A percentile compares a stretch with the other conserved stretches of the same genome.
phyloP scores from a whole-genome alignment of 2,888 invertebrate genomes.

The Drosophila trichaetosa region DNA sequence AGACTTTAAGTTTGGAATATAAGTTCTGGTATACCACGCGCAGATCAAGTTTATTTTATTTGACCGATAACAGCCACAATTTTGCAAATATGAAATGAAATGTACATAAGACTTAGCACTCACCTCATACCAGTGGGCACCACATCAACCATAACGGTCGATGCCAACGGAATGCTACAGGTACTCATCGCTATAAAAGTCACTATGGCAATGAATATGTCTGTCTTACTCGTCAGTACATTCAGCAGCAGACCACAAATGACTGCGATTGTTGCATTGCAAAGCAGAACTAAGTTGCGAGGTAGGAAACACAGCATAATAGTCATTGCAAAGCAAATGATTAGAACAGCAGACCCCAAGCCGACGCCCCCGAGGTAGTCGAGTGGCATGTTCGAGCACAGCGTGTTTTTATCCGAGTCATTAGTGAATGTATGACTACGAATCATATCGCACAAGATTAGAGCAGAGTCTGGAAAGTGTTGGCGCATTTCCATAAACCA shows the following conservation, averaged over 20 bases:
- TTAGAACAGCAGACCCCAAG: slow-evolving; percentile 4
- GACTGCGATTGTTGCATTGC: not conserved
- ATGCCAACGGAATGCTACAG: slow-evolving; percentile 9
- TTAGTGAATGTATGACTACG: not conserved
- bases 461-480: not conserved
- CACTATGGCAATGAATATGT: slow-evolving; percentile 13
- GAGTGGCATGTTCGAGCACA: not conserved
- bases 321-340: not conserved
- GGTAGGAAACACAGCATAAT: slow-evolving; percentile 9
- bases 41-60: not conserved
- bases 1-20: not conserved
- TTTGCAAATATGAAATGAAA: not conserved
- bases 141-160: slow-evolving; percentile 32
- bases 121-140: slow-evolving; percentile 61
- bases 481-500: slow-evolving; percentile 21
- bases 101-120: not conserved
- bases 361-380: slow-evolving; percentile 12
- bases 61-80: not conserved
- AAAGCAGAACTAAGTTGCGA: slow-evolving; percentile 12
- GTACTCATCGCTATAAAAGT: slow-evolving; percentile 13
- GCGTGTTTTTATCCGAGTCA: not conserved
- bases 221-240: not conserved
- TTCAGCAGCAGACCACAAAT: slow-evolving; percentile 23
- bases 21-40: not conserved
- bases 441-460: slow-evolving; percentile 23